Evolutionary conservation across 1,140 invertebrate genomes (phyloP).

Genomic region (Diorhabda elongata): DNA sequence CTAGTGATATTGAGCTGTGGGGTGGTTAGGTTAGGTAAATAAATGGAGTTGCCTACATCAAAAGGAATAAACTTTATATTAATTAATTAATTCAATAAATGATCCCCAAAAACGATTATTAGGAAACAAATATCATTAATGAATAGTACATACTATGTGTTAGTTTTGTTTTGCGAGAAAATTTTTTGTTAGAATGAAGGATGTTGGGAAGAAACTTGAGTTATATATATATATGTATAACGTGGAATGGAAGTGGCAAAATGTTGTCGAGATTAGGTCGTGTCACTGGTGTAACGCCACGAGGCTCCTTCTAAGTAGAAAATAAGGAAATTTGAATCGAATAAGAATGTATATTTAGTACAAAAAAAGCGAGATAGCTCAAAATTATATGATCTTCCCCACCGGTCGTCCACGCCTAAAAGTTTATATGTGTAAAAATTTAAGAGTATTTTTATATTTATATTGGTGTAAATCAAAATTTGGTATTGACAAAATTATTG

Average conservation of each 20-base stretch:
- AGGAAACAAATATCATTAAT: no score
- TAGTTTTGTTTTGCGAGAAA: background rate
- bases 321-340: constrained; percentile 49
- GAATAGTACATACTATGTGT: no score
- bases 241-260: constrained; percentile 22
- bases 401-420: constrained; percentile 29
- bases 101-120: background rate
- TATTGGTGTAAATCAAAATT: constrained; percentile 52
- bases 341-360: constrained; percentile 51
- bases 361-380: constrained; percentile 50
- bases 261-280: constrained; percentile 43
- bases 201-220: constrained; percentile 16
- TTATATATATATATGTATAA: constrained; percentile 22
- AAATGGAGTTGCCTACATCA: no score
- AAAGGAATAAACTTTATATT: no score
- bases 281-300: constrained; percentile 45
- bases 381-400: constrained; percentile 44
- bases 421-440: constrained; percentile 49
- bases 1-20: no score
- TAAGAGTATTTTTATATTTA: constrained; percentile 52
- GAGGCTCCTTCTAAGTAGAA: constrained; percentile 41
- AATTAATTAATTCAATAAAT: background rate
- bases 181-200: background rate
- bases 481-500: constrained; percentile 47
- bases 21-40: no score